Base-by-base conservation (phyloP, 2,797 vertebrate species). In the Pempheris klunzingeri region DNA sequence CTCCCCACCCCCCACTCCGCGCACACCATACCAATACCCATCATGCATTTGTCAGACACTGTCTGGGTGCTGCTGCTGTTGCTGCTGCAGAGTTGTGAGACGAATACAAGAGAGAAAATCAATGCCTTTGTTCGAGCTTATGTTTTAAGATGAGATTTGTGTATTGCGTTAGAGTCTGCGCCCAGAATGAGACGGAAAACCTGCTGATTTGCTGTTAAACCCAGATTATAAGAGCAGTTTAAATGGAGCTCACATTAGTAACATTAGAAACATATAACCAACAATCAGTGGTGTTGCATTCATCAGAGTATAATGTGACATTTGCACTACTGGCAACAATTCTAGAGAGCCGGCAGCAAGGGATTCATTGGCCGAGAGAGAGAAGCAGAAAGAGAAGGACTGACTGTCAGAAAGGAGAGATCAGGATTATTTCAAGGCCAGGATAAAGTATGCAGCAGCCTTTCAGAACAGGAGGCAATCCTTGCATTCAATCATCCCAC, bases 11-110 rank as follows among this genome's bases (percentile, higher is more conserved):
- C 28, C 43, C 4, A 4, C 66, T 50, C 77, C 24, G 24, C 55
- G 12, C 41, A 74, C 34, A n/a, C 78, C 81, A 87, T 82, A 77
- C 74, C 75, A 85, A 70, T 90, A 90, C 90, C 92, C 92, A 89
- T 92, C 89, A 92, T 92, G 92, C 91, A 92, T 88, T 87, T 92
- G 91, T 93, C 80, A 90, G 88, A 84, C 87, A 72, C 83, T 78
- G 87, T 84, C 88, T 92, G 86, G 80, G 78, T 73, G 73, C 61
- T 78, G 70, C 70, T 73, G 74, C 22, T 69, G 74, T 43, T 47
- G 59, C 46, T 60, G 71, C 36, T 59, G 75, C 61, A 80, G 58
- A 72, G 69, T 22, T 49, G 65, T 69, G 77, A 58, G 28, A 60
- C 63, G 58, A 74, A 71, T 71, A 44, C 26, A 43, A 66, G 28